These are phyloP conservation scores for Sylvietta virens DNA, from an alignment of 2,113 vertebrate species.

Conservation along the genomic window DNA sequence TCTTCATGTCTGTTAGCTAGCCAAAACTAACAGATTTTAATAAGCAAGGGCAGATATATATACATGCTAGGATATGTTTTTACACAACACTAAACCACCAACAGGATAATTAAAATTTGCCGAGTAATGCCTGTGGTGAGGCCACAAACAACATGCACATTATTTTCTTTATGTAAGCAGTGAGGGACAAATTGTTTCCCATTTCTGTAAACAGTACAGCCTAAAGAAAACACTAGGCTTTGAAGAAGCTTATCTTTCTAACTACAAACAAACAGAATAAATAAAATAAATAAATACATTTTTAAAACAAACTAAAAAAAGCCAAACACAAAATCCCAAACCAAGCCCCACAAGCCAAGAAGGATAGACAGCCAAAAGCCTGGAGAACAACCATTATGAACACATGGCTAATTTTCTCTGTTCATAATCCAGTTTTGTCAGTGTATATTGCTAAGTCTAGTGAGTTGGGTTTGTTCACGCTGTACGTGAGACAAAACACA, in stretches of 20 bases:
- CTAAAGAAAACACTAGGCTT: neutral
- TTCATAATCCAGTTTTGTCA: neutral
- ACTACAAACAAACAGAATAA: neutral
- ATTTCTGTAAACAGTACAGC: neutral
- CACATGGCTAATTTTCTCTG: neutral
- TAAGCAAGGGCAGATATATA: neutral
- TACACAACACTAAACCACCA: neutral
- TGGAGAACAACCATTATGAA: neutral
- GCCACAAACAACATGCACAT: neutral
- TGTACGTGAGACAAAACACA: neutral
- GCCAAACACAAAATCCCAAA: neutral
- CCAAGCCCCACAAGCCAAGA: neutral
- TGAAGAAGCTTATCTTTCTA: neutral
- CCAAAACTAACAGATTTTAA: neutral
- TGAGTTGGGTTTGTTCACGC: neutral
- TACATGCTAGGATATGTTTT: neutral
- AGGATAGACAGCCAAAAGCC: neutral
- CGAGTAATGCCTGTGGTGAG: neutral
- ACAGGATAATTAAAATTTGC: neutral
- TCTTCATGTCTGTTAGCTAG: neutral
- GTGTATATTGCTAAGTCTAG: neutral
- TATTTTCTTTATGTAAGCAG: neutral
- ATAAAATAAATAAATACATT: neutral
- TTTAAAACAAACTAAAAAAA: neutral
- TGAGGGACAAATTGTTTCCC: neutral